Conservation (phyloP, 2,113 vertebrate species). For the Arvicanthis niloticus region DNA sequence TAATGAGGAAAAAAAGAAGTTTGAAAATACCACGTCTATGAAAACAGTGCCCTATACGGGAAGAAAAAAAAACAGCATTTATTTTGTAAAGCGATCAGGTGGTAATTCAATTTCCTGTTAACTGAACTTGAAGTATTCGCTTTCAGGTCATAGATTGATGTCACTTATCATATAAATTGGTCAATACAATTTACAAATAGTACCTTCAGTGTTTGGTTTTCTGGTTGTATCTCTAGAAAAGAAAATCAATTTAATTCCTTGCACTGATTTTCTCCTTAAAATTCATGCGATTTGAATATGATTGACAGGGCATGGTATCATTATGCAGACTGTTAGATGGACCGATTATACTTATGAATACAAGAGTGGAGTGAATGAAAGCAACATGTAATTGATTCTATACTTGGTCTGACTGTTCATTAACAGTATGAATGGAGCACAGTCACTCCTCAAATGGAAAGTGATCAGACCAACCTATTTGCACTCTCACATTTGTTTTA, state of each 20-base stretch:
- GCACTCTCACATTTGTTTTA: conserved; percentile 75
- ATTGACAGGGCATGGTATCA: conserved; percentile 89
- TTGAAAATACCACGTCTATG: conserved; percentile 58
- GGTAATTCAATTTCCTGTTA: conserved; percentile 76
- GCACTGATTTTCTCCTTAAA: conserved; percentile 84
- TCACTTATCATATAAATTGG: conserved; percentile 79
- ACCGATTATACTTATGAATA: conserved; percentile 88
- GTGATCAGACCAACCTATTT: conserved; percentile 63
- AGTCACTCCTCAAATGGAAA: conserved; percentile 7
- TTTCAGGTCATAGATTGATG: conserved; percentile 65
- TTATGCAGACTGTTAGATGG: conserved; percentile 87
- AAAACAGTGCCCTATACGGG: conserved; percentile 38
- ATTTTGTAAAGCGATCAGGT: conserved; percentile 7
- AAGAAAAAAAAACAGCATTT: conserved; percentile 66
- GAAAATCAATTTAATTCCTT: conserved; percentile 85
- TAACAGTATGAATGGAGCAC: conserved; percentile 86
- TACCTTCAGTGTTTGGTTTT: conserved; percentile 81
- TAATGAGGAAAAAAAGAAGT: conserved; percentile 54
- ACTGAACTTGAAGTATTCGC: conserved; percentile 72
- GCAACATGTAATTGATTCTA: conserved; percentile 91
- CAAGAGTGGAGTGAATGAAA: conserved; percentile 89
- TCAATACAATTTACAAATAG: conserved; percentile 75
- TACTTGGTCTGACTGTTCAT: conserved; percentile 88
- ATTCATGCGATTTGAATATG: conserved; percentile 84
- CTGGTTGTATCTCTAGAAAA: conserved; percentile 85